Evolutionary conservation across 2,113 vertebrate species (phyloP).

Genomic region (rabbit (Oryctolagus cuniculus)): DNA sequence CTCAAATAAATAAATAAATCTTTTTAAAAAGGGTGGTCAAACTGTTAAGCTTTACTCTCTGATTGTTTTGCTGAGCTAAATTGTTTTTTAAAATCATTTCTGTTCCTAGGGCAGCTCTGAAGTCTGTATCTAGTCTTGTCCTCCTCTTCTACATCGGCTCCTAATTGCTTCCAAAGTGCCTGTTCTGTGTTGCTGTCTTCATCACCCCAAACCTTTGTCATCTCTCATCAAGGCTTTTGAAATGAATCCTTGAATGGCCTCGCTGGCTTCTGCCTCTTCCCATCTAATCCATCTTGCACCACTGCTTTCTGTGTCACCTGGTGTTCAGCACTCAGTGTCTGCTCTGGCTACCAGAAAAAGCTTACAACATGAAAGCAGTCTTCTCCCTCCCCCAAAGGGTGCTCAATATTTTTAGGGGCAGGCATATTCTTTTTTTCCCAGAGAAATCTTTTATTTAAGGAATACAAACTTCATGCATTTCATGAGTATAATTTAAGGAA

Average conservation of each 20-base stretch:
- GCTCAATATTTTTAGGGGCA: neutral
- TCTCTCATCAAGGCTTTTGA: conserved; percentile 47
- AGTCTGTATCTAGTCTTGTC: neutral
- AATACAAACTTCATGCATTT: neutral
- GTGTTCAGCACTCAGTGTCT: neutral
- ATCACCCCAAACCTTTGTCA: conserved; percentile 9
- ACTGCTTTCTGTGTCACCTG: neutral
- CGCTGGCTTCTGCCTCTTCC: conserved; percentile 35
- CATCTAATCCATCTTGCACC: neutral
- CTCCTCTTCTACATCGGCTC: neutral
- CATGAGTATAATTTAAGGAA: too few relatives aligned
- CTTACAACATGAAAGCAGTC: neutral
- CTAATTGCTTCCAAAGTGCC: conserved; percentile 29
- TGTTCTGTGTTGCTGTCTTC: conserved; percentile 37
- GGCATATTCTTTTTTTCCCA: neutral
- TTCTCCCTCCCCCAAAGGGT: neutral
- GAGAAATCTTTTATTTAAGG: neutral
- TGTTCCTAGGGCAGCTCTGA: neutral
- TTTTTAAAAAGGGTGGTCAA: neutral
- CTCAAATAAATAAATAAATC: too few relatives aligned
- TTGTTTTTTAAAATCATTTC: neutral
- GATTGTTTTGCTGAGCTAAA: neutral
- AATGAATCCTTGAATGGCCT: conserved; percentile 25
- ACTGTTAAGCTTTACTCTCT: neutral
- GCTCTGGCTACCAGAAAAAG: neutral